A percentile compares a stretch with the other conserved stretches of the same genome.
Evolutionary conservation across 2,113 vertebrate species (phyloP).

Genomic region (Tupaia chinensis): DNA sequence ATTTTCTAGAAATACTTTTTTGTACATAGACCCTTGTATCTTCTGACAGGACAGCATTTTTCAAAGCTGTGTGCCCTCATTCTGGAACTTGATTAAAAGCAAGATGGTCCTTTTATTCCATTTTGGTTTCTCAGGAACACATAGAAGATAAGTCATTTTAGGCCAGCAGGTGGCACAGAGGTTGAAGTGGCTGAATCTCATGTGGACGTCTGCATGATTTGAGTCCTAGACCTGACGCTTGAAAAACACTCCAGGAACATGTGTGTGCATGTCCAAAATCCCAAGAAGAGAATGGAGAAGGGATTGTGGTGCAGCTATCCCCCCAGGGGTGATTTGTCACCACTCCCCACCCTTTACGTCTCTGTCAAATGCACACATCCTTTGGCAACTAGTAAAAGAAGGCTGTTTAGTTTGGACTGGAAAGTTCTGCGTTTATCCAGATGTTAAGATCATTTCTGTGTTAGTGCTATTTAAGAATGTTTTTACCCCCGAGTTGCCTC

Average conservation of each 20-base stretch:
- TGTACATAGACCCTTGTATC: neutral
- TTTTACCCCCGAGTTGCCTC: neutral
- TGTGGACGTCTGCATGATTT: too few relatives aligned
- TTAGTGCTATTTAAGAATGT: neutral
- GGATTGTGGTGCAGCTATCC: too few relatives aligned
- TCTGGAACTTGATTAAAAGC: constrained; percentile 69
- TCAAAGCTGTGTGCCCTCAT: neutral
- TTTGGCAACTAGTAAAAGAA: too few relatives aligned
- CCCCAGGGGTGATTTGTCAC: too few relatives aligned
- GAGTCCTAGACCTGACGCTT: too few relatives aligned
- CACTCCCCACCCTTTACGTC: too few relatives aligned
- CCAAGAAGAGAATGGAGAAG: too few relatives aligned
- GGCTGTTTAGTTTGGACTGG: neutral
- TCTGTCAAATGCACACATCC: too few relatives aligned
- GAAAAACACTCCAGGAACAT: too few relatives aligned
- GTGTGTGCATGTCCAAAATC: too few relatives aligned
- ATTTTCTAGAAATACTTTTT: neutral
- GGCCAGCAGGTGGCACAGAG: neutral
- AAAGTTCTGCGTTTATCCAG: constrained; percentile 17
- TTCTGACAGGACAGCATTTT: neutral
- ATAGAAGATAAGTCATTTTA: neutral
- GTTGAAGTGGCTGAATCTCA: too few relatives aligned
- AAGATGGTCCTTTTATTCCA: neutral
- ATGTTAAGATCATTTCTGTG: neutral
- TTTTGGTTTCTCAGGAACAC: neutral